A percentile compares a stretch with the other conserved stretches of the same genome.
phyloP scores from a whole-genome alignment of 2,888 invertebrate species.

The Cistogaster globosa region DNA sequence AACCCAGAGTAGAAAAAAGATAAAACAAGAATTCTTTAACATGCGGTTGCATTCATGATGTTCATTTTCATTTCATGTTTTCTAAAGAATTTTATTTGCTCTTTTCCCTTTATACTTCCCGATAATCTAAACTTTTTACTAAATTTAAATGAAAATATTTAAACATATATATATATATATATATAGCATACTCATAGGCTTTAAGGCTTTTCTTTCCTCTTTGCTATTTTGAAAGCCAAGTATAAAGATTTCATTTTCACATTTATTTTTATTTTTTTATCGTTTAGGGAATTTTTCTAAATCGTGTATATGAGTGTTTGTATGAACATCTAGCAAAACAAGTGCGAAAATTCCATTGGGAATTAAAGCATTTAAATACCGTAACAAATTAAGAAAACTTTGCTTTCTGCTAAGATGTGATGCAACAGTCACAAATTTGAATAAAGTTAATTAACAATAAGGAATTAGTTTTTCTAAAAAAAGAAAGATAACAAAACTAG shows the following conservation, averaged over 20 bases:
- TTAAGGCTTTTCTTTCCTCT: constrained; percentile 1
- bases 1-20: not conserved
- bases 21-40: constrained; percentile 33
- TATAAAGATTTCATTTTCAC: constrained; percentile 34
- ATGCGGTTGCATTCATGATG: constrained; percentile 71
- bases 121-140: constrained; percentile 14
- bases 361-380: constrained; percentile 71
- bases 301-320: constrained; percentile 21
- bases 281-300: constrained; percentile 24
- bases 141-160: constrained; percentile 42
- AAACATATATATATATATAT: not conserved
- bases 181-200: constrained; percentile 54
- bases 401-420: constrained; percentile 16
- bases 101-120: not conserved
- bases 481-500: not conserved
- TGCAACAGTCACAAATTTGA: constrained; percentile 35
- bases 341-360: constrained; percentile 74
- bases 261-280: not conserved
- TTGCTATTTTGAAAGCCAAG: constrained; percentile 39
- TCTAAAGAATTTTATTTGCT: constrained; percentile 53
- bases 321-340: constrained; percentile 51
- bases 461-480: constrained; percentile 32
- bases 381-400: constrained; percentile 65
- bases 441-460: constrained; percentile 60
- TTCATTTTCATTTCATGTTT: constrained; percentile 69